phyloP scores from a whole-genome alignment of 2,888 invertebrate species.

The Heliconius sara region DNA sequence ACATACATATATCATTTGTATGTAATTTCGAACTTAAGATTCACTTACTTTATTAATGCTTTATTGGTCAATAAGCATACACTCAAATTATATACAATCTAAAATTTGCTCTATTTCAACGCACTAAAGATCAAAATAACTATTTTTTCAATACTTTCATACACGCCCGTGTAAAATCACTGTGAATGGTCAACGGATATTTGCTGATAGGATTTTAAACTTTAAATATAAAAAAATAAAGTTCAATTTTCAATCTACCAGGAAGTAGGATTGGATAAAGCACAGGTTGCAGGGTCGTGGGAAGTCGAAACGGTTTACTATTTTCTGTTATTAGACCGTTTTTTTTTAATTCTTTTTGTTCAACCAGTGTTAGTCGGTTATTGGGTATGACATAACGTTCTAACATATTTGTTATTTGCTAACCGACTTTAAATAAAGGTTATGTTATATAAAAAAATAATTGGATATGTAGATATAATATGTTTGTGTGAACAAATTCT shows the following conservation, averaged over 20 bases:
- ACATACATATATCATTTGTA: slow-evolving; percentile 20
- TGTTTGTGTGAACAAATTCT: background rate
- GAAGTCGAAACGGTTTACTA: slow-evolving; percentile 75
- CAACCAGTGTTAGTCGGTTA: slow-evolving; percentile 5
- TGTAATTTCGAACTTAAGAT: slow-evolving; percentile 47
- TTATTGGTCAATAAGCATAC: slow-evolving; percentile 78
- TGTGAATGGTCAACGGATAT: slow-evolving; percentile 69
- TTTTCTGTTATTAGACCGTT: slow-evolving; percentile 38
- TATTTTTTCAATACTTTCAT: slow-evolving; percentile 54
- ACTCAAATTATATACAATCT: slow-evolving; percentile 49
- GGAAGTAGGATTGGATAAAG: slow-evolving; percentile 80
- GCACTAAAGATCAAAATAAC: slow-evolving; percentile 46
- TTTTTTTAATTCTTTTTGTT: slow-evolving; percentile 1
- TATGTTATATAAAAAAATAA: background rate
- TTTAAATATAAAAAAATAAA: slow-evolving; percentile 54
- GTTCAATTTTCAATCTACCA: slow-evolving; percentile 63
- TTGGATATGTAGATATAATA: background rate
- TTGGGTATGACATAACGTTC: slow-evolving; percentile 19
- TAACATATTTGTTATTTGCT: slow-evolving; percentile 1
- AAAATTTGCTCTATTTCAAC: slow-evolving; percentile 56
- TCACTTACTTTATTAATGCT: slow-evolving; percentile 67
- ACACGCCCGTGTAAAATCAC: slow-evolving; percentile 71
- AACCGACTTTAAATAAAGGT: slow-evolving; percentile 4
- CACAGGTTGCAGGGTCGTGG: slow-evolving; percentile 80
- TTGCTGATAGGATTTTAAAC: slow-evolving; percentile 56